Conservation (phyloP, 2,113 vertebrate species). For the Ammodytes dubius region DNA sequence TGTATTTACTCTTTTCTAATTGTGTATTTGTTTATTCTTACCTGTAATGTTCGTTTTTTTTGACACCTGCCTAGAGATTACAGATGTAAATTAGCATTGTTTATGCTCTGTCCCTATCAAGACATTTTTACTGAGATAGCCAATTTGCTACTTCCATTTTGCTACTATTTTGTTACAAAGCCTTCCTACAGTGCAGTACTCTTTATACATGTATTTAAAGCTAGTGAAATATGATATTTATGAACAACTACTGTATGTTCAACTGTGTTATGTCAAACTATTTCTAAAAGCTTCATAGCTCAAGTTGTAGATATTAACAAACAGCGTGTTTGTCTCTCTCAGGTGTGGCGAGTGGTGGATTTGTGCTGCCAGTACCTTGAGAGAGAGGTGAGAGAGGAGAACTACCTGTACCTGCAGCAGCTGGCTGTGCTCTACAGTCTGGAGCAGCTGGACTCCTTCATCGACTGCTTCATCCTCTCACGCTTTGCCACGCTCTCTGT, state of each 20-base stretch:
- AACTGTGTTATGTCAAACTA: neutral
- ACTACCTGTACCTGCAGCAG: conserved; percentile 94
- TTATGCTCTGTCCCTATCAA: too few species aligned
- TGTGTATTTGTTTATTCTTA: too few species aligned
- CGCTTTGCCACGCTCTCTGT: conserved; percentile 90
- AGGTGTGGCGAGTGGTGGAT: conserved; percentile 93
- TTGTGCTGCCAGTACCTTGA: conserved; percentile 97
- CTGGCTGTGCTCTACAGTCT: conserved; percentile 94
- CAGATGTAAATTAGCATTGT: too few species aligned
- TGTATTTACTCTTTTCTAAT: too few species aligned
- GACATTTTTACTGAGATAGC: too few species aligned
- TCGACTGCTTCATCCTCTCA: conserved; percentile 91
- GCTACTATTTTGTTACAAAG: neutral
- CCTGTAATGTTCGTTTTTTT: too few species aligned
- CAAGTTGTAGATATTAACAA: too few species aligned
- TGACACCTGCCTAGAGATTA: too few species aligned
- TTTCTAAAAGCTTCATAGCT: neutral
- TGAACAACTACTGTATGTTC: neutral
- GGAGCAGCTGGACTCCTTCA: conserved; percentile 90
- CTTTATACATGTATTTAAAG: neutral
- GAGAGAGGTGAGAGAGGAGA: conserved; percentile 92
- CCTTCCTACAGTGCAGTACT: too few species aligned
- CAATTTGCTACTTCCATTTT: too few species aligned
- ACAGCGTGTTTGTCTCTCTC: neutral
- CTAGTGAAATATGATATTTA: neutral